Conservation (phyloP, 2,888 invertebrate species). For the Mesorhabditis spiculigera region DNA sequence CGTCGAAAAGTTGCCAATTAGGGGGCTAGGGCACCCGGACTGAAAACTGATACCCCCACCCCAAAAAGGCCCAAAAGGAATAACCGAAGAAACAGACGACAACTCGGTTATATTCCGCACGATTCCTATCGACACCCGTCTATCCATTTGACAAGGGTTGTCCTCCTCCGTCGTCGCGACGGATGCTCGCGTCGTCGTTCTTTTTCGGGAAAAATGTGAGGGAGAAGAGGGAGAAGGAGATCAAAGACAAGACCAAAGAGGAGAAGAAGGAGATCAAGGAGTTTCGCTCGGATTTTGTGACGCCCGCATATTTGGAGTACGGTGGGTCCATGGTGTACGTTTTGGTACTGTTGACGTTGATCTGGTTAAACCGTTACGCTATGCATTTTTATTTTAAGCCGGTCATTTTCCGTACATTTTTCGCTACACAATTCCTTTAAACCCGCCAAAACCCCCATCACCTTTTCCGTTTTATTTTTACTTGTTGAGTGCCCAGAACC, state of each 20-base stretch:
- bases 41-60: too few species aligned
- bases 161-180: background rate
- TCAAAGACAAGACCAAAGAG: conserved; percentile 18
- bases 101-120: too few species aligned
- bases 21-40: too few species aligned
- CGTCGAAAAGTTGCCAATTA: too few species aligned
- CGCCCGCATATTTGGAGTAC: background rate
- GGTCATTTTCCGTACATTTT: background rate
- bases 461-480: too few species aligned
- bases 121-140: background rate
- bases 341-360: background rate
- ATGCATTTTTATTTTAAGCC: background rate
- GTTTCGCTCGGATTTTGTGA: background rate
- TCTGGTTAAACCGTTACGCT: too few species aligned
- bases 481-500: background rate
- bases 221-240: conserved; percentile 24
- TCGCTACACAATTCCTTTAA: too few species aligned
- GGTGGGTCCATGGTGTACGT: background rate
- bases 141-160: conserved; percentile 6
- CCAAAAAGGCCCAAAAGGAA: too few species aligned
- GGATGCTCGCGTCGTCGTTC: conserved; percentile 34
- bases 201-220: conserved; percentile 31
- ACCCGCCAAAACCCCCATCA: too few species aligned
- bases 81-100: too few species aligned
- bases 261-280: conserved; percentile 23